These are phyloP conservation scores for Diaperis boleti DNA, from an alignment of 2,888 invertebrate species.

Conservation along the genomic window DNA sequence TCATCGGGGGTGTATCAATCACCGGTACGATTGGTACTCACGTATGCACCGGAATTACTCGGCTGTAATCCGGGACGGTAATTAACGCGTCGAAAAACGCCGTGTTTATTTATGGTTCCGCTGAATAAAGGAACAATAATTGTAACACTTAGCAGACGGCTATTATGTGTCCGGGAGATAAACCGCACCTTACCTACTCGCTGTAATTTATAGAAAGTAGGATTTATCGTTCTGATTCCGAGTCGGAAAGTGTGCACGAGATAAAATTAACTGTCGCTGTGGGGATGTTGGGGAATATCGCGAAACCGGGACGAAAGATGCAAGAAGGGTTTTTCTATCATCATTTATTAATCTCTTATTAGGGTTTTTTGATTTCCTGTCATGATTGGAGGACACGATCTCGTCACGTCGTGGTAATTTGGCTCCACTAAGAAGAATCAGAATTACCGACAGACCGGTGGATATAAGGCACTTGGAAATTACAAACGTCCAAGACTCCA, in stretches of 20 bases:
- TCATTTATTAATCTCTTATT: too few relatives aligned
- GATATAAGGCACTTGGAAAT: too few relatives aligned
- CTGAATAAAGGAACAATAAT: conserved; percentile 61
- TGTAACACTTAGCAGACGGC: conserved; percentile 49
- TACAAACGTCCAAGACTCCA: too few relatives aligned
- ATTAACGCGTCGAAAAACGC: conserved; percentile 17
- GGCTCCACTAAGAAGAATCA: too few relatives aligned
- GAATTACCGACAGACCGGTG: too few relatives aligned
- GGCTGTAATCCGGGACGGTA: conserved; percentile 21
- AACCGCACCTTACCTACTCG: neutral
- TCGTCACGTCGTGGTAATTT: too few relatives aligned
- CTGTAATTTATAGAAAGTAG: conserved; percentile 54
- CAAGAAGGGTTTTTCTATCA: too few relatives aligned
- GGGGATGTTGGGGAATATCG: conserved; percentile 32
- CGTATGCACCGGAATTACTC: conserved; percentile 38
- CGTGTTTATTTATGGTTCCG: conserved; percentile 57
- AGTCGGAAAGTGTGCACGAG: conserved; percentile 43
- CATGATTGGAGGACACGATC: too few relatives aligned
- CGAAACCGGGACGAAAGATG: too few relatives aligned
- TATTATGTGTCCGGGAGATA: conserved; percentile 21
- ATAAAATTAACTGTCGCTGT: conserved; percentile 44
- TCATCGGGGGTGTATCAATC: conserved; percentile 56
- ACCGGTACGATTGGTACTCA: conserved; percentile 42
- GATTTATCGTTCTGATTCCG: conserved; percentile 29
- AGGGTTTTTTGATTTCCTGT: too few relatives aligned